Evolutionary conservation across 1,140 invertebrate genomes (phyloP).

Genomic region (Sipha flava): DNA sequence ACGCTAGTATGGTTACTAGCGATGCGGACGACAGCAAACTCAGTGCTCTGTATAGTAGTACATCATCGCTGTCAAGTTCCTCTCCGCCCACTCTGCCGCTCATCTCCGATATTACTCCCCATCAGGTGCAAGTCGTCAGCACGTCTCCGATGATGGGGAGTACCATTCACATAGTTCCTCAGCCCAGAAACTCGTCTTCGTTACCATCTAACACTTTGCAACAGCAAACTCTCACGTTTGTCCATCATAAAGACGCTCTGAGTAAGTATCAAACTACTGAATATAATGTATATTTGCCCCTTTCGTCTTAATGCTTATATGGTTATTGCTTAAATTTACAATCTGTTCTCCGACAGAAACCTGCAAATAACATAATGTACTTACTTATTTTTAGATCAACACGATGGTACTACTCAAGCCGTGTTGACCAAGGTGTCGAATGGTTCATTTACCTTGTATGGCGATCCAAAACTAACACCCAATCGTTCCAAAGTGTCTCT

Average conservation of each 20-base stretch:
- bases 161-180: conserved; percentile 31
- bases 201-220: conserved; percentile 21
- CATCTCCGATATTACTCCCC: conserved; percentile 4
- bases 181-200: conserved; percentile 31
- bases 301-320: too few species aligned
- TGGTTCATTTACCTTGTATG: conserved; percentile 23
- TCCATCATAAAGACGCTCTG: conserved; percentile 24
- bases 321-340: too few species aligned
- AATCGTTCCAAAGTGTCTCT: conserved; percentile 29
- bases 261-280: conserved; percentile 13
- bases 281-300: too few species aligned
- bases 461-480: conserved; percentile 21
- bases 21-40: conserved; percentile 30
- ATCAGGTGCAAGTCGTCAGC: conserved; percentile 32
- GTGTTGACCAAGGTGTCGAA: conserved; percentile 23
- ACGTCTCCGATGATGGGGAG: conserved; percentile 29
- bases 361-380: neutral
- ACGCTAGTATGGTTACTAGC: conserved; percentile 21
- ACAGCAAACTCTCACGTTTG: conserved; percentile 23
- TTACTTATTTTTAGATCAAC: conserved; percentile 1
- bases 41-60: conserved; percentile 34
- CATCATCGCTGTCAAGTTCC: conserved; percentile 31
- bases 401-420: conserved; percentile 25
- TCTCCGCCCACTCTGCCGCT: conserved; percentile 27
- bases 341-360: too few species aligned